Conservation (phyloP, 23 tunicate genomes). For the Ascidia mentula region DNA sequence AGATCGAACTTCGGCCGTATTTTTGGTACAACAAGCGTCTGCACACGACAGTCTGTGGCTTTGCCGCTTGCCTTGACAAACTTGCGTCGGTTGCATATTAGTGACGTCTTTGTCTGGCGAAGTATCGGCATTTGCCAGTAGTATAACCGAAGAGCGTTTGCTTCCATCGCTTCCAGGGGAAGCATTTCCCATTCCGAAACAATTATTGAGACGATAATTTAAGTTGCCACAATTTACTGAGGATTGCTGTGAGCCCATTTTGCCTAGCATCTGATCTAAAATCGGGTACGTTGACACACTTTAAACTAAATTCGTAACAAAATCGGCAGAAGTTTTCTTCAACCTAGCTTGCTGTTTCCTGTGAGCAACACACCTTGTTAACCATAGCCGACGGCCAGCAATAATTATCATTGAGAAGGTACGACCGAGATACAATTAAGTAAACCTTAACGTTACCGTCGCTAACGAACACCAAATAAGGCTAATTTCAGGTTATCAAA, state of each 20-base stretch:
- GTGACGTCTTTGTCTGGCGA: not conserved
- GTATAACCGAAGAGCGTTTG: not conserved
- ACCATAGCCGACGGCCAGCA: too few species aligned
- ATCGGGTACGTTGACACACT: not conserved
- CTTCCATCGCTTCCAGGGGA: not conserved
- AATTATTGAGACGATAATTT: conserved; percentile 17
- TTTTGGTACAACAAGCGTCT: not conserved
- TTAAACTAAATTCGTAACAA: not conserved
- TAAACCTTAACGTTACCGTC: too few species aligned
- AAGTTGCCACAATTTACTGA: conserved; percentile 43
- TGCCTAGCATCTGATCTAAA: conserved; percentile 27
- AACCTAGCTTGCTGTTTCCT: too few species aligned
- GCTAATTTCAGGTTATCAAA: too few species aligned
- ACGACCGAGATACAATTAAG: too few species aligned
- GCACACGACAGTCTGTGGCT: not conserved
- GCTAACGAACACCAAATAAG: too few species aligned
- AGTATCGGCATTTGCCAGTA: not conserved
- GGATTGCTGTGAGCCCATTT: conserved; percentile 53
- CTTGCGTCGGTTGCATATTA: not conserved
- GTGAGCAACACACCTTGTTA: too few species aligned
- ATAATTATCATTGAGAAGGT: too few species aligned
- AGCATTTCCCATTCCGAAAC: conserved; percentile 29
- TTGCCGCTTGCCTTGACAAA: not conserved
- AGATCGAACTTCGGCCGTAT: not conserved
- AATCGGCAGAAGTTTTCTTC: too few species aligned